Percentiles rank a stretch among this genome's conserved stretches.
phyloP scores from a whole-genome alignment of 92 coral and sea anemone species.

The Palythoa heliodiscus region DNA sequence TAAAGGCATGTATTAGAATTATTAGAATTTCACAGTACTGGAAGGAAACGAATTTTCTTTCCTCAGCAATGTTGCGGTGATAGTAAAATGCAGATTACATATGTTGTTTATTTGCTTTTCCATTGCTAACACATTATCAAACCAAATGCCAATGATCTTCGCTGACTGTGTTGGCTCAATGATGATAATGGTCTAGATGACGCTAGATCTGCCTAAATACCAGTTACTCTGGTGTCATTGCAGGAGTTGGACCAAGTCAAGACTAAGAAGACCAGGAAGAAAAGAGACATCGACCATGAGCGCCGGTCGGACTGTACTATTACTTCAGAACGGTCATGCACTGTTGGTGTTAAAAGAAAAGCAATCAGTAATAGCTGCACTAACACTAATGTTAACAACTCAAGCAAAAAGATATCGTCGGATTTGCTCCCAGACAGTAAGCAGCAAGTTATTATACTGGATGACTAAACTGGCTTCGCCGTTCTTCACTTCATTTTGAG shows the following conservation, averaged over 20 bases:
- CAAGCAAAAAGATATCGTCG: neutral
- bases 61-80: too few species aligned
- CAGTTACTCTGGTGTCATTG: neutral
- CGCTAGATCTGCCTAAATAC: neutral
- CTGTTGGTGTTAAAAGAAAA: constrained; percentile 7
- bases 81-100: too few species aligned
- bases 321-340: neutral
- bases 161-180: too few species aligned
- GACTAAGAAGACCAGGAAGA: neutral
- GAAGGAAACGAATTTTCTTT: too few species aligned
- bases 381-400: neutral
- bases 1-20: too few species aligned
- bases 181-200: too few species aligned
- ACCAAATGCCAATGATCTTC: neutral
- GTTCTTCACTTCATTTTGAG: too few species aligned
- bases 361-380: neutral
- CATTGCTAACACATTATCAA: neutral
- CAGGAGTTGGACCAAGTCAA: neutral
- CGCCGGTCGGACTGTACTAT: neutral
- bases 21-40: too few species aligned
- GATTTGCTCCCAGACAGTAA: neutral
- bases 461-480: neutral
- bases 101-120: too few species aligned
- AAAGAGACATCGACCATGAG: neutral
- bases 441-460: neutral